These are phyloP conservation scores for Himalopsyche anomala DNA, from an alignment of 2,888 invertebrate genomes.

Conservation along the genomic window DNA sequence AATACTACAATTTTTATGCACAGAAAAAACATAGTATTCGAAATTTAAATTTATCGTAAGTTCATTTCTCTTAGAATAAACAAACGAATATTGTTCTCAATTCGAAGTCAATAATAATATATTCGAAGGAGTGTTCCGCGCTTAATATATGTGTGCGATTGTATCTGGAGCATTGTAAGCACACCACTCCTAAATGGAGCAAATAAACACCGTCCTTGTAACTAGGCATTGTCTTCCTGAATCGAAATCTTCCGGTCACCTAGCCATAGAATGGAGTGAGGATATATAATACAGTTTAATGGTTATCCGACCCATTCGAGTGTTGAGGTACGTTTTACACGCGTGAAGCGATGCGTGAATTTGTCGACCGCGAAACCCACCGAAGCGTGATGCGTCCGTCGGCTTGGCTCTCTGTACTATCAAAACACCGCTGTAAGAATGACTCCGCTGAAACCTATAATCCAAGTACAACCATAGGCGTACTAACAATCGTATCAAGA, in stretches of 20 bases:
- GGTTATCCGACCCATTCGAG: slow-evolving; percentile 40
- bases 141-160: neutral
- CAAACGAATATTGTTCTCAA: no score
- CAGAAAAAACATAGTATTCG: no score
- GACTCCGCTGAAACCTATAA: slow-evolving; percentile 8
- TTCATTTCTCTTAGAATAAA: no score
- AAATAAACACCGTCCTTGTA: slow-evolving; percentile 38
- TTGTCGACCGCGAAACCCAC: slow-evolving; percentile 59
- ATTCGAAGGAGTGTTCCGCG: no score
- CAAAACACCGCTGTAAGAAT: slow-evolving; percentile 35
- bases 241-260: slow-evolving; percentile 20
- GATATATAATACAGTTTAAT: slow-evolving; percentile 34
- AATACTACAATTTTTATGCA: no score
- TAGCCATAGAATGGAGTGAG: slow-evolving; percentile 29
- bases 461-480: no score
- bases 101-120: no score
- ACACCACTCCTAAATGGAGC: slow-evolving; percentile 18
- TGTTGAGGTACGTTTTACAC: slow-evolving; percentile 37
- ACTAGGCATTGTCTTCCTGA: slow-evolving; percentile 16
- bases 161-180: slow-evolving; percentile 1
- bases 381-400: slow-evolving; percentile 51
- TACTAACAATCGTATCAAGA: no score
- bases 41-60: no score
- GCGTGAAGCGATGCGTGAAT: slow-evolving; percentile 60
- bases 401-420: slow-evolving; percentile 15